Evolutionary conservation across 1,140 invertebrate species (phyloP).

Genomic region (Aphaenogaster rudis): DNA sequence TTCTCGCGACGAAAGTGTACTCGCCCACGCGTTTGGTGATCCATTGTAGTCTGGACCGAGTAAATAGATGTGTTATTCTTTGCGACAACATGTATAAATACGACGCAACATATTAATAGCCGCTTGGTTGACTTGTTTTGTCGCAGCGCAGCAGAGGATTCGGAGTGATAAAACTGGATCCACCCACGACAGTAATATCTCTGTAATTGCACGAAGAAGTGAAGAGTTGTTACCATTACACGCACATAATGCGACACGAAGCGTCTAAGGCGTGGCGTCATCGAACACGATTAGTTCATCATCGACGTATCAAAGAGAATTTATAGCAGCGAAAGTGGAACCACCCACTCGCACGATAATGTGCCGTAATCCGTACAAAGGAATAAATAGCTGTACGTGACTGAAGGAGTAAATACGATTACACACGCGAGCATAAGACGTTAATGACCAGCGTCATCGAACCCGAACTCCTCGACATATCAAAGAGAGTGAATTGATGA

Average conservation of each 20-base stretch:
- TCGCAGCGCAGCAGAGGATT: slow-evolving; percentile 1
- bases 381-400: slow-evolving; percentile 24
- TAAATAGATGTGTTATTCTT: slow-evolving; percentile 11
- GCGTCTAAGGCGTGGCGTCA: slow-evolving; percentile 31
- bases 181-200: slow-evolving; percentile 11
- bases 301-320: slow-evolving; percentile 16
- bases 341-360: slow-evolving; percentile 32
- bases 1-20: neutral
- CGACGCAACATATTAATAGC: slow-evolving; percentile 41
- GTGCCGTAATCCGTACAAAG: neutral
- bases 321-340: slow-evolving; percentile 32
- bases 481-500: slow-evolving; percentile 4
- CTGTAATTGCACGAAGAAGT: slow-evolving; percentile 2
- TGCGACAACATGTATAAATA: slow-evolving; percentile 29
- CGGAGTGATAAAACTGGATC: slow-evolving; percentile 17
- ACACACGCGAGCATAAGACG: neutral
- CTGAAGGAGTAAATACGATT: neutral
- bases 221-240: slow-evolving; percentile 20
- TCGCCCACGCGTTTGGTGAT: slow-evolving; percentile 16
- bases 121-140: neutral
- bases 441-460: slow-evolving; percentile 3
- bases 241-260: slow-evolving; percentile 2
- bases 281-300: slow-evolving; percentile 30
- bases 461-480: slow-evolving; percentile 6
- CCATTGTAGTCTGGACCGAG: neutral